phyloP scores from a whole-genome alignment of 2,113 vertebrate genomes.

The Paedocypris sp. region DNA sequence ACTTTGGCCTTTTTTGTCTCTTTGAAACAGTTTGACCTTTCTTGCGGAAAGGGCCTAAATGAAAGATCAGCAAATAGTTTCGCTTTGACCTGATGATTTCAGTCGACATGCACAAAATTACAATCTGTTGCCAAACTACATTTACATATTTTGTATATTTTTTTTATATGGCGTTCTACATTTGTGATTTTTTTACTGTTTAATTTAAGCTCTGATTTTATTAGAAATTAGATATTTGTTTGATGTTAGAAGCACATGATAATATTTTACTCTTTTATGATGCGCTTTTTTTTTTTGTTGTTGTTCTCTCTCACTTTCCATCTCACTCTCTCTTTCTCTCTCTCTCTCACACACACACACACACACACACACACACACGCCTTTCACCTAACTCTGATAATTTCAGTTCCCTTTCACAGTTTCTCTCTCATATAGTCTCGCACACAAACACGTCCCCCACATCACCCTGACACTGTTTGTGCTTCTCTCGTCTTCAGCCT shows the following conservation, averaged over 20 bases:
- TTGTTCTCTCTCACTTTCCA: not conserved
- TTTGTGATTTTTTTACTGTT: too few relatives aligned
- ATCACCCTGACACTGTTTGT: conserved; percentile 4
- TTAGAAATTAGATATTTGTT: too few relatives aligned
- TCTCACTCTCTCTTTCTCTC: not conserved
- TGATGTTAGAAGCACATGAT: too few relatives aligned
- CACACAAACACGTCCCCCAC: not conserved
- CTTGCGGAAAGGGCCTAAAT: not conserved
- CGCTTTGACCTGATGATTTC: too few relatives aligned
- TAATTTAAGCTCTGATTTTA: too few relatives aligned
- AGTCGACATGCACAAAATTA: too few relatives aligned
- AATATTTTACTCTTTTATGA: not conserved
- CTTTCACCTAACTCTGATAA: not conserved
- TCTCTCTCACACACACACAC: not conserved
- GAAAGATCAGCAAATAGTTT: not conserved
- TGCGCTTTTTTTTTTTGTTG: conserved; percentile 1
- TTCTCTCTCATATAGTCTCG: not conserved
- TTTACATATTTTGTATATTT: too few relatives aligned
- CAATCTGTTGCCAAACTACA: too few relatives aligned
- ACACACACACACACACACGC: not conserved
- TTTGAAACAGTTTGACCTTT: conserved; percentile 5
- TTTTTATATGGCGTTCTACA: too few relatives aligned
- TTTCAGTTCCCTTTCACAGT: not conserved
- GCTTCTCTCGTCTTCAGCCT: not conserved
- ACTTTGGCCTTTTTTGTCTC: not conserved